Base-by-base conservation (phyloP, 2,797 vertebrate species). In the Myotis findleyi region DNA sequence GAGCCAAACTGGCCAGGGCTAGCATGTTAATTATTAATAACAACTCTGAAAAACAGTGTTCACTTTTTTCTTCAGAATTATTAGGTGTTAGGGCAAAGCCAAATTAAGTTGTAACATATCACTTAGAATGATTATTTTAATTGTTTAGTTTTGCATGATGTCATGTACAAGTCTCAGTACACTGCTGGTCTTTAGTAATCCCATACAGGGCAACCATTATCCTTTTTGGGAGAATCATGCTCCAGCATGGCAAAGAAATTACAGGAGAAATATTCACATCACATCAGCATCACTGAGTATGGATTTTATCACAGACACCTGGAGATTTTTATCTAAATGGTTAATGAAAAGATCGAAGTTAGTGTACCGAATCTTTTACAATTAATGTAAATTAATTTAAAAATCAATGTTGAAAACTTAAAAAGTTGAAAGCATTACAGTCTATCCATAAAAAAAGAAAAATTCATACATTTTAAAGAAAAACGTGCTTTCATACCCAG, bases 311-410 rank as follows among this genome's bases (percentile, higher is more conserved):
- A 75, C 18, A 68, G 71, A 80, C 53, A 44, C n/a, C 73, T 83
- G 8, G 64, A 62, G 47, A 81, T 33, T 87, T 89, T 44, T 91
- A 6, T 36, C 12, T 20, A 51, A 33, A n/a, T 47, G 9, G 44
- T 36, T 86, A 91, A 91, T 49, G 25, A 69, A 92, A 79, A 88
- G 36, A 88, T 81, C 64, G 62, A 53, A 80, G 11, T 41, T 90
- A 86, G 33, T 59, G 7, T 59, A 44, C 51, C 1, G 0, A 84
- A 79, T 62, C 23, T 84, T 33, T 82, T 36, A 71, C 21, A 90
- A 89, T 92, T 92, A 92, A 88, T 38, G 87, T 71, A 36, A 80
- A 89, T 27, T 81, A 87, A 91, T 55, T 95, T 73, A 81, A 90
- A 96, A 88, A 73, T 82, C 44, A 59, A 27, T 30, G 17, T 49